Evolutionary conservation across 2,797 vertebrate species (phyloP), one percentile per base, ranked within the genome.

Genomic region (Neomorphus geoffroyi): DNA sequence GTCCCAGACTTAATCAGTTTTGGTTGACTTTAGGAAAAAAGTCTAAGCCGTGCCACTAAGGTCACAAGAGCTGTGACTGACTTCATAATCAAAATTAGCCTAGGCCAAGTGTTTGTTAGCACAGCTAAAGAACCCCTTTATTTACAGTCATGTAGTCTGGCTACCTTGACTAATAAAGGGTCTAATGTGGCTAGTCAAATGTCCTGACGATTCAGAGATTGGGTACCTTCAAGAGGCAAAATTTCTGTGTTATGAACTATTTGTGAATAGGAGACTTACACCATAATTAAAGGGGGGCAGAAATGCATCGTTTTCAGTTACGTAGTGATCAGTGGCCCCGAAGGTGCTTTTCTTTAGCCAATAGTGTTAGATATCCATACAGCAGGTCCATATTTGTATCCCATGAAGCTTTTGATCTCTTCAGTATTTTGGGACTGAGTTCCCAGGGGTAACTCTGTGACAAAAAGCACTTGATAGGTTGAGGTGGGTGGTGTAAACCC

Each of bases 211-310:
- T 12, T 65, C 45, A 64, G 45, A 93, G 14, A 62, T 60, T 7
- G 32, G 28, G 5, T 78, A 32, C 27, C 11, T 74, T 37, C 46
- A 60, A 70, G 46, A 39, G 24, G 46, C n/a, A 78, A 54, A 60
- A 86, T 41, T 30, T 16, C 30, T 28, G 13, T 71, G 9, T 41
- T 64, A 30, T 35, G n/a, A 53, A 9, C 18, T 9, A 30, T 66
- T 81, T 72, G 11, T 51, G 27, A 61, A 1, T 27, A 37, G 35
- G 13, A 48, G 24, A 37, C 35, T 65, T 61, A 41, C 12, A 75
- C 35, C 3, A 2, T 77, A 58, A 35, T 46, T 43, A 22, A 5
- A 6, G 3, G 1, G 1, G 9, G 18, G 5, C 16, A 21, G 23
- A 43, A n/a, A 33, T 72, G 22, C 11, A 58, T 78, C 15, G 18